Evolutionary conservation across 2,888 invertebrate species (phyloP).

Genomic region (Phortica magna): DNA sequence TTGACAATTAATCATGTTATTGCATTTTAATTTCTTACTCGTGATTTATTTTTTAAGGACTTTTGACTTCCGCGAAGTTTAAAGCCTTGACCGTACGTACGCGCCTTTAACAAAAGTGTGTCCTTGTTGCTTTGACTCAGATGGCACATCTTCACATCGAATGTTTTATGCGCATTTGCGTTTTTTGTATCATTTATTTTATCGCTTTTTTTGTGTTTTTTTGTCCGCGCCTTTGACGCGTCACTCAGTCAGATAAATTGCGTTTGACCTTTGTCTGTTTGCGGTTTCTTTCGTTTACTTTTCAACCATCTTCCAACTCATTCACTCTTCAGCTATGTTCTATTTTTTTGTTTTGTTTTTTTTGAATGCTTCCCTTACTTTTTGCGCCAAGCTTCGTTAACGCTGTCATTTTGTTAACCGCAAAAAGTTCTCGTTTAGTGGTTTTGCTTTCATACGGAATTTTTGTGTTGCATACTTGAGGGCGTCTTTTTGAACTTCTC

Average conservation of each 20-base stretch:
- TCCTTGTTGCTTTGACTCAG: too few relatives aligned
- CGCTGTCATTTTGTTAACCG: neutral
- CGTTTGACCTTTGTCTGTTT: constrained; percentile 11
- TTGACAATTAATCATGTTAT: constrained; percentile 1
- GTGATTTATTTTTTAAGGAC: neutral
- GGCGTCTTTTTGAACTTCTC: neutral
- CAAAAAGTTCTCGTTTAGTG: neutral
- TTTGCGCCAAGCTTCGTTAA: neutral
- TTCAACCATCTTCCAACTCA: neutral
- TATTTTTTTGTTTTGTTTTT: neutral
- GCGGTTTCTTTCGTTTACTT: neutral
- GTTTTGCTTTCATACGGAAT: neutral
- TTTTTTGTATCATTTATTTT: neutral
- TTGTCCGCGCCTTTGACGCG: neutral
- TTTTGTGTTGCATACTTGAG: constrained; percentile 4
- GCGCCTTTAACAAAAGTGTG: too few relatives aligned
- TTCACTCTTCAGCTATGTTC: neutral
- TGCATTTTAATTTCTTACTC: neutral
- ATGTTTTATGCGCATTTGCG: neutral
- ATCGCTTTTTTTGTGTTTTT: neutral
- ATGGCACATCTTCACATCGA: neutral
- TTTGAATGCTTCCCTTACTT: neutral
- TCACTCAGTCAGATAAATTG: neutral
- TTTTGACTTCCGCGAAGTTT: neutral
- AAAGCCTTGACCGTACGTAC: neutral